These are phyloP conservation scores for Mesodorylaimus sp. DNA, from an alignment of 2,888 invertebrate genomes.

Conservation along the genomic window DNA sequence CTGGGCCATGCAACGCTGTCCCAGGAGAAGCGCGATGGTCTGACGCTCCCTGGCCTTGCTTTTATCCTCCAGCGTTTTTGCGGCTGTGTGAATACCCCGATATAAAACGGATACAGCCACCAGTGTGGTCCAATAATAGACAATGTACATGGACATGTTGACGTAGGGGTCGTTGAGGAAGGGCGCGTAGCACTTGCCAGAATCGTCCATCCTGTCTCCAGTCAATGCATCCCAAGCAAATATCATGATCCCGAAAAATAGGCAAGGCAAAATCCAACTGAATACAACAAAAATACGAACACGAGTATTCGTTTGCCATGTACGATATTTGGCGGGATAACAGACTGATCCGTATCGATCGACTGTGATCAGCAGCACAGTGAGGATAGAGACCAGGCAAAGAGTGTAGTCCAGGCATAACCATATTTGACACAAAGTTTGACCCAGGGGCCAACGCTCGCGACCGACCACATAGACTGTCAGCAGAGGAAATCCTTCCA, in stretches of 20 bases:
- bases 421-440: slow-evolving; percentile 19
- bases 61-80: slow-evolving; percentile 9
- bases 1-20: slow-evolving; percentile 7
- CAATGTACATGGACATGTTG: slow-evolving; percentile 29
- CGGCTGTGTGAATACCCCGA: slow-evolving; percentile 13
- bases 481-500: slow-evolving; percentile 28
- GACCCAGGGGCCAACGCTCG: slow-evolving; percentile 10
- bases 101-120: slow-evolving; percentile 28
- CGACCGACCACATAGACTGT: slow-evolving; percentile 27
- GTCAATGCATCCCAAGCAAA: slow-evolving; percentile 26
- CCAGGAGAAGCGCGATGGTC: slow-evolving; percentile 3
- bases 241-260: slow-evolving; percentile 28
- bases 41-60: slow-evolving; percentile 7
- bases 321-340: slow-evolving; percentile 27
- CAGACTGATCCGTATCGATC: slow-evolving; percentile 25
- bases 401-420: slow-evolving; percentile 28
- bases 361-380: slow-evolving; percentile 26
- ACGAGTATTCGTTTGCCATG: slow-evolving; percentile 49
- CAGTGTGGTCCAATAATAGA: slow-evolving; percentile 28
- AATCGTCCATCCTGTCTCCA: slow-evolving; percentile 15
- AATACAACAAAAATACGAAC: slow-evolving; percentile 38
- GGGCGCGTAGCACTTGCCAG: slow-evolving; percentile 23
- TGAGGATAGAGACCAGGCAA: slow-evolving; percentile 28
- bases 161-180: slow-evolving; percentile 27
- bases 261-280: slow-evolving; percentile 25